phyloP scores from a whole-genome alignment of 1,140 invertebrate genomes.

The Pogonomyrmex barbatus region DNA sequence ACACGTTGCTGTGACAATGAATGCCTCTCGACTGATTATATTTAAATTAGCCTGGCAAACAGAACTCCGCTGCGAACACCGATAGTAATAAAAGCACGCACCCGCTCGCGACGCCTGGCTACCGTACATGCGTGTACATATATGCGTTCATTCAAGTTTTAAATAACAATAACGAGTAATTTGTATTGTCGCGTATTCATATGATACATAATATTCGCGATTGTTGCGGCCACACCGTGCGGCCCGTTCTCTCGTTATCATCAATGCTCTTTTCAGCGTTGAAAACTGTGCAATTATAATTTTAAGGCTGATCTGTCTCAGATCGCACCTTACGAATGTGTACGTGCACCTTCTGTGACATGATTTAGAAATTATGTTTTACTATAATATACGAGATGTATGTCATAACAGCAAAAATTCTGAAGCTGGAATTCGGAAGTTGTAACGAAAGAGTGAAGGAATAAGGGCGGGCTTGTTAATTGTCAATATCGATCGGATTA shows the following conservation, averaged over 20 bases:
- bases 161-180: conserved; percentile 49
- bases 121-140: conserved; percentile 55
- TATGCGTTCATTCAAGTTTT: conserved; percentile 53
- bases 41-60: conserved; percentile 6
- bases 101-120: conserved; percentile 35
- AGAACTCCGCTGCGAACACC: conserved; percentile 6
- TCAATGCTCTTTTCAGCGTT: conserved; percentile 9
- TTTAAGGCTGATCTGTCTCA: conserved; percentile 44
- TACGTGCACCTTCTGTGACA: background rate
- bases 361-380: background rate
- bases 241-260: conserved; percentile 27
- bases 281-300: conserved; percentile 69
- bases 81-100: conserved; percentile 14
- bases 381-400: conserved; percentile 6
- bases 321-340: background rate
- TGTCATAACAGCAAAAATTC: background rate
- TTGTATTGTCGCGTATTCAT: conserved; percentile 29
- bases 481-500: background rate
- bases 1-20: background rate
- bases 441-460: background rate
- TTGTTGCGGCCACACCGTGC: conserved; percentile 27
- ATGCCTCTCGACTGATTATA: background rate
- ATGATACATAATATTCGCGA: conserved; percentile 23
- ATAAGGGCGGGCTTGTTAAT: conserved; percentile 20
- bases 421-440: conserved; percentile 17